A percentile compares a stretch with the other conserved stretches of the same genome.
These are phyloP conservation scores for Pipra filicauda DNA, from an alignment of 2,113 vertebrate genomes.

Conservation along the genomic window DNA sequence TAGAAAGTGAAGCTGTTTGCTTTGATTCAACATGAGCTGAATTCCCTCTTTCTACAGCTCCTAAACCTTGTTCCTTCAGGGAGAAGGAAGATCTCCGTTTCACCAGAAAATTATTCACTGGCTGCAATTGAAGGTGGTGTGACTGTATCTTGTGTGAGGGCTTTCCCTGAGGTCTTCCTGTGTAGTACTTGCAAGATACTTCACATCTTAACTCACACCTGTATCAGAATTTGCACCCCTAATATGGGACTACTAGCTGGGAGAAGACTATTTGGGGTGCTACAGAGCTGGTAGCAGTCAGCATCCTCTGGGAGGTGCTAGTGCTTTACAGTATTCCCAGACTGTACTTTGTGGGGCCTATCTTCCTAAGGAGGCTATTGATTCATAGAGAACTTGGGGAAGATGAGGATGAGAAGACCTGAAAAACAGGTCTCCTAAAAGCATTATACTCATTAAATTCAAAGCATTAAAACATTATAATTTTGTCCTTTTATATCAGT, in stretches of 20 bases:
- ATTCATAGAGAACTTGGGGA: neutral
- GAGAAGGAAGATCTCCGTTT: neutral
- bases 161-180: neutral
- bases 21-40: neutral
- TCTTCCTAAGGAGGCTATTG: neutral
- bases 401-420: neutral
- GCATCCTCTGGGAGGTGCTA: slow-evolving; percentile 44
- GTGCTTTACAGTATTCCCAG: neutral
- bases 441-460: neutral
- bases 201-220: neutral
- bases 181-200: neutral
- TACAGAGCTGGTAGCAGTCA: neutral
- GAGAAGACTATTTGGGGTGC: neutral
- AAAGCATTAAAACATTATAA: neutral
- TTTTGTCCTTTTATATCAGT: neutral
- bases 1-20: neutral
- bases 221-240: neutral
- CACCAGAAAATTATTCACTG: neutral
- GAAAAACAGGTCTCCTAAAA: neutral
- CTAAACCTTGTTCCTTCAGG: neutral
- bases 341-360: fast-evolving
- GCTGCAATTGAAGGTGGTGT: neutral
- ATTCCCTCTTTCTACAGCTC: neutral
- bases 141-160: neutral
- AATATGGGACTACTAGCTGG: neutral